These are phyloP conservation scores for Scaptomyza tumidula DNA, from an alignment of 2,888 invertebrate species.

Conservation along the genomic window DNA sequence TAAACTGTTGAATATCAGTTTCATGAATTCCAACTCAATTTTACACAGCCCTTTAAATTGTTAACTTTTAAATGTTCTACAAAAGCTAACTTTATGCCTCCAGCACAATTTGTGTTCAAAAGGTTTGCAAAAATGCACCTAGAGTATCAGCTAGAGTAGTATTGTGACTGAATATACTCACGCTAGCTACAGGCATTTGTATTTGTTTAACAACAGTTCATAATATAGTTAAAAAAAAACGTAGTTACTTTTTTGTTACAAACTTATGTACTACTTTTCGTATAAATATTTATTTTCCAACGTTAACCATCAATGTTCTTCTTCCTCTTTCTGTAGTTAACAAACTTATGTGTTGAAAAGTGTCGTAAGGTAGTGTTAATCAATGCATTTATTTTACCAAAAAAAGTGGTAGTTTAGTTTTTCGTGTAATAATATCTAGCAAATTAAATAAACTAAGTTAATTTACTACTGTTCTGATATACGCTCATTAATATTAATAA, in stretches of 20 bases:
- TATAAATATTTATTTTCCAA: constrained; percentile 3
- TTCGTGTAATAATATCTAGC: constrained; percentile 39
- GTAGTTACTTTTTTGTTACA: neutral
- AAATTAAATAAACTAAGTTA: constrained; percentile 21
- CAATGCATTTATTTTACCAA: constrained; percentile 26
- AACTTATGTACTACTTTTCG: neutral
- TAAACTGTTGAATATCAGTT: constrained; percentile 14
- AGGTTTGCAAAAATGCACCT: neutral
- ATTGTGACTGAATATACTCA: neutral
- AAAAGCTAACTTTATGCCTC: neutral
- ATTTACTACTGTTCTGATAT: neutral
- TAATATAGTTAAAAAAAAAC: neutral
- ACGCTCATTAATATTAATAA: constrained; percentile 31
- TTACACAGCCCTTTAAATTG: neutral
- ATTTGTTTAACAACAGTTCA: neutral
- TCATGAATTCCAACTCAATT: neutral
- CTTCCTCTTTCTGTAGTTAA: constrained; percentile 31
- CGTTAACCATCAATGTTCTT: constrained; percentile 26
- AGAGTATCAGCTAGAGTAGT: constrained; percentile 5
- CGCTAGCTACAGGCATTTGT: too few species aligned
- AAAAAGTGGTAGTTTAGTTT: constrained; percentile 65
- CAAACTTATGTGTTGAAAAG: constrained; percentile 40
- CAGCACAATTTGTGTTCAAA: neutral
- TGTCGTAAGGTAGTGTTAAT: constrained; percentile 24
- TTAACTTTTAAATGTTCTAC: neutral